phyloP scores from a whole-genome alignment of 2,888 invertebrate genomes.

The Hemistola chrysoprasaria region DNA sequence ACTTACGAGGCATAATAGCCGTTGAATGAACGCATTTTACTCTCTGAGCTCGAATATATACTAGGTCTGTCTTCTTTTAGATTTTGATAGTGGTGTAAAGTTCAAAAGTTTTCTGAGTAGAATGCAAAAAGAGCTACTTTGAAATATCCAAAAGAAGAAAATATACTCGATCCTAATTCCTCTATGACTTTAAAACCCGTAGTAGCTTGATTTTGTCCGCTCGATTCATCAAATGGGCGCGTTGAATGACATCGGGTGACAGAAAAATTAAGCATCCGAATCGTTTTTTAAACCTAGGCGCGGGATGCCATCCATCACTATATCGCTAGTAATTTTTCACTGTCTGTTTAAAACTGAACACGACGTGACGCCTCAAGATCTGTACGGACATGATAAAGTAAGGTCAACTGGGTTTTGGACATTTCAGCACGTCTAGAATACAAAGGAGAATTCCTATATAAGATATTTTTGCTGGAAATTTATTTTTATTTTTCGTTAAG shows the following conservation, averaged over 20 bases:
- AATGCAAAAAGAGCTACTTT: no score
- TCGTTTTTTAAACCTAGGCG: conserved; percentile 67
- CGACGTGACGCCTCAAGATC: conserved; percentile 21
- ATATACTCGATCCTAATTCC: no score
- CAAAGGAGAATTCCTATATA: no score
- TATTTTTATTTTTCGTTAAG: no score
- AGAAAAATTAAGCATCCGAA: conserved; percentile 71
- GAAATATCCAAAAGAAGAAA: conserved; percentile 4
- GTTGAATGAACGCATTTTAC: no score
- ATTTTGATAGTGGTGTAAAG: no score
- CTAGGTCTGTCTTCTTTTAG: no score
- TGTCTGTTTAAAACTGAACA: conserved; percentile 43
- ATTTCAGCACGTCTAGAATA: no score
- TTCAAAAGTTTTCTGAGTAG: no score
- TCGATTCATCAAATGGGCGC: conserved; percentile 59
- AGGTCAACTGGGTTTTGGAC: conserved; percentile 1
- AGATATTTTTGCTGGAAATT: no score
- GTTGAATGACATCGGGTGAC: conserved; percentile 60
- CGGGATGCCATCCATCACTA: conserved; percentile 63
- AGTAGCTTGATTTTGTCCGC: conserved; percentile 26
- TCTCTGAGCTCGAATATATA: conserved; percentile 7
- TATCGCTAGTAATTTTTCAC: conserved; percentile 67
- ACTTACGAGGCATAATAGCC: no score
- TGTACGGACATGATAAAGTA: conserved; percentile 11
- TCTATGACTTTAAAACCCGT: conserved; percentile 1